phyloP scores from a whole-genome alignment of 2,888 invertebrate genomes.

The Desoria tigrina region DNA sequence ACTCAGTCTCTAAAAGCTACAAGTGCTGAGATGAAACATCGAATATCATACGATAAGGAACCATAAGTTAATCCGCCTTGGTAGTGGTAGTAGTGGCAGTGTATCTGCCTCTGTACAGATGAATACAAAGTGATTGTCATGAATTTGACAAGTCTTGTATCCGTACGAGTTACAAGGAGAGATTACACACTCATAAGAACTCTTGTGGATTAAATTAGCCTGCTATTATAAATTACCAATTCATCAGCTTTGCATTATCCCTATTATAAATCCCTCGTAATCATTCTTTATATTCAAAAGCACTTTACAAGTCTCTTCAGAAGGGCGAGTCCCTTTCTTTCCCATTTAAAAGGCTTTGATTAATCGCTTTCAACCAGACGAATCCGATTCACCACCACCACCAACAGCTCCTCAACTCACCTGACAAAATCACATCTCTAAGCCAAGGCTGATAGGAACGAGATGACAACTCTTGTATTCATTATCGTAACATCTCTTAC shows the following conservation, averaged over 20 bases:
- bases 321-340: conserved; percentile 11
- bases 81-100: conserved; percentile 3
- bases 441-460: conserved; percentile 5
- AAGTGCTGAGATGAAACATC: too few species aligned
- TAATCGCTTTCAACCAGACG: conserved; percentile 20
- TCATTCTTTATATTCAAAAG: conserved; percentile 19
- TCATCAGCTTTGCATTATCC: conserved; percentile 41
- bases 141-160: conserved; percentile 41
- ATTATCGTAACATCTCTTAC: conserved; percentile 10
- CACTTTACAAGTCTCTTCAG: conserved; percentile 9
- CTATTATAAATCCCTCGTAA: conserved; percentile 21
- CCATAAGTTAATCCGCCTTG: background rate
- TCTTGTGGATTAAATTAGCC: conserved; percentile 33
- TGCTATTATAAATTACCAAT: conserved; percentile 50
- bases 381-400: background rate
- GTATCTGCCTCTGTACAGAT: conserved; percentile 13
- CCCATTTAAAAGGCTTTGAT: conserved; percentile 19
- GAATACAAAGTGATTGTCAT: conserved; percentile 38
- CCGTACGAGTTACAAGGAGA: conserved; percentile 24
- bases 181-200: conserved; percentile 28
- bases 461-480: conserved; percentile 17
- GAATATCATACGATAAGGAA: too few species aligned
- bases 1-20: too few species aligned
- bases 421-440: conserved; percentile 5
- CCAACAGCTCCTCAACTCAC: background rate